Evolutionary conservation across 2,888 invertebrate genomes (phyloP).

Genomic region (Kuschelorhynchus macadamiae): DNA sequence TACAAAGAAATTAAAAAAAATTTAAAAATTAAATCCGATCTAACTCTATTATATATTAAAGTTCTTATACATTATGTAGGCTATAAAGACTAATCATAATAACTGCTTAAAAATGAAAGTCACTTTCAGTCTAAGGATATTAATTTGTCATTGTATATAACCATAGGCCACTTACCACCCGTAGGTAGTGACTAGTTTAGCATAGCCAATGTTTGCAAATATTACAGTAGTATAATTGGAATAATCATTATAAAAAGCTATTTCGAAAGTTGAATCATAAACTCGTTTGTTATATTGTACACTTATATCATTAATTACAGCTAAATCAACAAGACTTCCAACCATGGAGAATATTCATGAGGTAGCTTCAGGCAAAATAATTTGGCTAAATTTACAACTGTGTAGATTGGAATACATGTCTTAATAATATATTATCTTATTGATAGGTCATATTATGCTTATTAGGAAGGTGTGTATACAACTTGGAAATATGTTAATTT

Average conservation of each 20-base stretch:
- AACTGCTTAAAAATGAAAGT: constrained; percentile 17
- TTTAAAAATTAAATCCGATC: no score
- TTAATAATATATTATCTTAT: constrained; percentile 4
- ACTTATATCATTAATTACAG: neutral
- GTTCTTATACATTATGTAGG: no score
- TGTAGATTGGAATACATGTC: neutral
- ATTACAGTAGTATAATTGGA: neutral
- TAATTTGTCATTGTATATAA: constrained; percentile 7
- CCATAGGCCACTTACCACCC: constrained; percentile 9
- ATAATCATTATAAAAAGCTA: neutral
- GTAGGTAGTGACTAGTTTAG: constrained; percentile 2
- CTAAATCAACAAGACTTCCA: constrained; percentile 1
- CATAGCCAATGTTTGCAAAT: constrained; percentile 1
- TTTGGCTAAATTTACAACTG: neutral
- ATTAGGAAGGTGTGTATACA: neutral
- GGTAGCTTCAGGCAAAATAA: neutral
- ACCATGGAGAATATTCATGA: neutral
- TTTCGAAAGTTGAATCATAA: neutral
- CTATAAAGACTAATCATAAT: no score
- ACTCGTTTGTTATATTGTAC: neutral
- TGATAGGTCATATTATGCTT: neutral
- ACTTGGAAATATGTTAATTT: neutral
- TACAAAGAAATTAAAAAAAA: no score
- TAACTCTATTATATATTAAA: no score
- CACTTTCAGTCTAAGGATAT: neutral